Percentiles rank a stretch among this genome's conserved stretches.
These are phyloP conservation scores for Euschistus heros DNA, from an alignment of 1,140 invertebrate species.

Conservation along the genomic window DNA sequence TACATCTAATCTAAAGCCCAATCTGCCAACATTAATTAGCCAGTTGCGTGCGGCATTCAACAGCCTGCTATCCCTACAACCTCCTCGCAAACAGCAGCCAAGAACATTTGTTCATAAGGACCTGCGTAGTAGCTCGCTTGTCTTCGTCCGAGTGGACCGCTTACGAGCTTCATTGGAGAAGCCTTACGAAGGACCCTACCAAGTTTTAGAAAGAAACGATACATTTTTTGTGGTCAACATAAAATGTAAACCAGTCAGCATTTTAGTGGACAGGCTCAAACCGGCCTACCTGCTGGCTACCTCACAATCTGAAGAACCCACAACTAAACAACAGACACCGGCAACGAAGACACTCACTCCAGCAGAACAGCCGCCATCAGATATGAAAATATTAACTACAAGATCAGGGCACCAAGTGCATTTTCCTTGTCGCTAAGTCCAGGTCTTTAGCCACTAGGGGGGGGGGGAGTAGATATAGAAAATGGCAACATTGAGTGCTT, in stretches of 20 bases:
- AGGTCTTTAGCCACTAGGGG: slow-evolving; percentile 2
- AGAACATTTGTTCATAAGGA: too few relatives aligned
- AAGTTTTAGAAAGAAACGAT: not conserved
- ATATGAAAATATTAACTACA: not conserved
- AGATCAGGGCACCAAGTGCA: slow-evolving; percentile 3
- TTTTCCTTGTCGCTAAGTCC: not conserved
- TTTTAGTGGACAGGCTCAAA: not conserved
- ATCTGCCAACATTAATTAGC: too few relatives aligned
- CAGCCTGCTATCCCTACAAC: too few relatives aligned
- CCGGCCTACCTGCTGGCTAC: too few relatives aligned
- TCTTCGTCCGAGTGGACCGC: not conserved
- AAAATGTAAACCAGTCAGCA: not conserved
- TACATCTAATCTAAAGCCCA: too few relatives aligned
- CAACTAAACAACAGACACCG: too few relatives aligned
- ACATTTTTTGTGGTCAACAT: not conserved
- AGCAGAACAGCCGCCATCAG: not conserved
- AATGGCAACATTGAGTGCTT: too few relatives aligned
- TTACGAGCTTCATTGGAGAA: not conserved
- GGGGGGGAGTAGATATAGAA: slow-evolving; percentile 1
- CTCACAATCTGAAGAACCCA: too few relatives aligned
- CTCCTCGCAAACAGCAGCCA: too few relatives aligned
- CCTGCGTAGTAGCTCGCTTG: too few relatives aligned
- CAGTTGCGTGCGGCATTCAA: too few relatives aligned
- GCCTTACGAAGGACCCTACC: not conserved
- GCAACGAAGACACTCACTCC: too few relatives aligned